Evolutionary conservation across 2,113 vertebrate species (phyloP).

Genomic region (Phoxinus phoxinus): DNA sequence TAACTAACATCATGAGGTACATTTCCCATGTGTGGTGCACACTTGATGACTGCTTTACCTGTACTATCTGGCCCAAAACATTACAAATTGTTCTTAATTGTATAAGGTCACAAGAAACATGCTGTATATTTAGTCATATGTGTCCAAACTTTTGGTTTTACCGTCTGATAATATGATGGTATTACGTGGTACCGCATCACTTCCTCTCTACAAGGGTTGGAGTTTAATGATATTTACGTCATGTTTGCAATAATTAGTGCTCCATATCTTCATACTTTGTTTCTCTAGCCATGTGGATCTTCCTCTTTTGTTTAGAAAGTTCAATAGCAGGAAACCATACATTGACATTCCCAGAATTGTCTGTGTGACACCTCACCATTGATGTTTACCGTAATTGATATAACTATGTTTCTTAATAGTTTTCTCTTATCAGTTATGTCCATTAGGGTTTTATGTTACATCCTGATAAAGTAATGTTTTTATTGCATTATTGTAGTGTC

Average conservation of each 20-base stretch:
- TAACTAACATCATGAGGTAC: not conserved
- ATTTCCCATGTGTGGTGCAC: not conserved
- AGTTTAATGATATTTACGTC: not conserved
- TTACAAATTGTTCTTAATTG: too few relatives aligned
- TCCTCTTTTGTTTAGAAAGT: conserved; percentile 7
- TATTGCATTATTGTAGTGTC: not conserved
- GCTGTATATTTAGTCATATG: not conserved
- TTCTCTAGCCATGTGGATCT: not conserved
- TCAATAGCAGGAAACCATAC: not conserved
- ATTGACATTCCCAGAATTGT: not conserved
- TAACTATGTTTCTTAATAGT: not conserved
- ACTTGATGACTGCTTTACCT: not conserved
- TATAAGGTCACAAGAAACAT: not conserved
- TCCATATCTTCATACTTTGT: not conserved
- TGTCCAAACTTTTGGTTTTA: not conserved
- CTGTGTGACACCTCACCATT: not conserved
- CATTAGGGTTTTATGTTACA: not conserved
- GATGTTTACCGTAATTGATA: not conserved
- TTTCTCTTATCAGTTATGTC: not conserved
- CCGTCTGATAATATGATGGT: not conserved
- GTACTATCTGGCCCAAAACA: not conserved
- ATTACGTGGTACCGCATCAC: not conserved
- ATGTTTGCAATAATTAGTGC: not conserved
- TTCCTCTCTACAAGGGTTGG: not conserved
- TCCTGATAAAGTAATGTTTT: not conserved